Evolutionary conservation across 2,797 vertebrate species (phyloP), one percentile per base, ranked within the genome.

Genomic region (Lacerta agilis): DNA sequence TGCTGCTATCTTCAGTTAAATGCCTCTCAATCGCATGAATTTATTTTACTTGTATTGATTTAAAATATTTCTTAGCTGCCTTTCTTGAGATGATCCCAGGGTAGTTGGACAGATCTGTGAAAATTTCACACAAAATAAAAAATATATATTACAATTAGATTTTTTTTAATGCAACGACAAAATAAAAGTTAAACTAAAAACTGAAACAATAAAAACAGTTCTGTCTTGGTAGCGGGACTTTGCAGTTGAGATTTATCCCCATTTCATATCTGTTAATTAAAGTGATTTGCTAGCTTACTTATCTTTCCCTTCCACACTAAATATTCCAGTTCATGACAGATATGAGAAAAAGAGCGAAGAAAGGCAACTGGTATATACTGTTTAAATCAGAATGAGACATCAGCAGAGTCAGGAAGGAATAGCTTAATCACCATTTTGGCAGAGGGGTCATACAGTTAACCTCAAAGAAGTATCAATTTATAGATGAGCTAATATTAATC

Each of bases 381-480:
- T 87, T 1, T 64, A 90, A 87, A 90, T 91, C 0, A 1, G n/a
- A 85, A 1, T 18, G 61, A 23, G 64, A 83, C 36, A 79, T 11
- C 25, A 82, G 36, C 4, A 43, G 61, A 85, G 69, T 43, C 3
- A 79, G 45, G 45, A 80, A 85, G 80, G 92, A 91, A 93, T 41
- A 93, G 29, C 27, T 91, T 93, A 93, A 93, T 93, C 69, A 86
- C 85, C 76, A 78, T 91, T 88, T 91, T 86, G 75, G 87, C 71
- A 79, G 75, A 88, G 66, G 61, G 61, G 61, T 92, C 88, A 88
- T 38, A 15, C 86, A 17, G 36, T 84, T 94, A 64, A 91, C 92
- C 17, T 8, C 5, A 85, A 93, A 88, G 55, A 94, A 88, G 91
- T 84, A 58, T 64, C 88, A 17, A 91, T 86, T 86, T 89, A 82